Base-by-base conservation (phyloP, 2,797 vertebrate genomes). In the Enteromius unitaeniatus region DNA sequence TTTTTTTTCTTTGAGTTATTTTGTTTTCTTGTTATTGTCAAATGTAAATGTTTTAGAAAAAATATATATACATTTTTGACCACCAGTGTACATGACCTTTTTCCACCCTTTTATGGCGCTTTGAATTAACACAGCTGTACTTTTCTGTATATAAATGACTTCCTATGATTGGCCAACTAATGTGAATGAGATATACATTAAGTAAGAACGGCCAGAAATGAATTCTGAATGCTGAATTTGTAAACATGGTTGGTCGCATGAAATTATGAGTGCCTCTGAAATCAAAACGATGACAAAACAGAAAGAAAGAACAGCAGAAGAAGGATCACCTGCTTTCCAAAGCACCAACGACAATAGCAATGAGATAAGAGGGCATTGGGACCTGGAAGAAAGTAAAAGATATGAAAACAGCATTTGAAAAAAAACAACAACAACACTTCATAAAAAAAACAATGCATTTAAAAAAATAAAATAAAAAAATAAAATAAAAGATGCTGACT, bases 361-460 rank as follows among this genome's bases (percentile, higher is more conserved):
- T 95, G 91, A 99, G 93, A 91, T 99, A 99, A 80, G 96, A 97
- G 1, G 98, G 98, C 93, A 99, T 95, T 0, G 96, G 91, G 81
- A 99, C 97, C 98, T 99, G 89, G 53, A 78, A 79, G 73, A 21
- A 55, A 64, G 19, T 40, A 73, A n/a, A 74, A 4, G 13, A 0
- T 13, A 58, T 45, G 23, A 10, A 75, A 26, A 31, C 15, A 31
- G 9, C 4, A 31, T 69, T 49, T 80, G 5, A 3, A 42, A 68
- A 55, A 6, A 49, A 28, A 51, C 26, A 14, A 62, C 14, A n/a
- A 60, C 49, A 69, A 53, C 8, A n/a, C 23, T 42, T 19, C 13
- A 6, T 10, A 31, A 45, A 23, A 49, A 58, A 23, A 58, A 23
- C 4, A 34, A 34, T 34, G 6, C 34, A 34, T 34, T 34, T 53